Evolutionary conservation across 2,113 vertebrate genomes (phyloP).

Genomic region (Orientallactaga bullata): DNA sequence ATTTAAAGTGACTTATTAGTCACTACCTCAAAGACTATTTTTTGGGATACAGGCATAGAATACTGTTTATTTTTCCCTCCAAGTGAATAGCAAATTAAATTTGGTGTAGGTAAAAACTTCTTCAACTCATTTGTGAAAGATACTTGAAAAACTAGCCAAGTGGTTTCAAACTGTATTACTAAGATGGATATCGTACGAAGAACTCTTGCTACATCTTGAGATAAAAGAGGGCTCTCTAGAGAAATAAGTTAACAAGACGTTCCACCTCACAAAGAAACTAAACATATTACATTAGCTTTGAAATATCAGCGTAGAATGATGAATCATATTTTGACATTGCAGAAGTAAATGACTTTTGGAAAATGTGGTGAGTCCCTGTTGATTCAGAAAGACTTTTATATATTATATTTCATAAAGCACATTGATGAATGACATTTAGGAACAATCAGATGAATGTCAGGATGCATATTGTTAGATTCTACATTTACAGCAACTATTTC

Average conservation of each 20-base stretch:
- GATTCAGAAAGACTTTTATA: slow-evolving; percentile 51
- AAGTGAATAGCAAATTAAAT: background rate
- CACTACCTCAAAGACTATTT: background rate
- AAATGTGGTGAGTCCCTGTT: slow-evolving; percentile 53
- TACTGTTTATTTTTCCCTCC: background rate
- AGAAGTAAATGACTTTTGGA: slow-evolving; percentile 70
- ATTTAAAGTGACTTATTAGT: background rate
- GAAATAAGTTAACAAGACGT: slow-evolving; percentile 68
- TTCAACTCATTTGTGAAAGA: slow-evolving; percentile 46
- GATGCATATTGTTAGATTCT: slow-evolving; percentile 32
- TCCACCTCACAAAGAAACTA: slow-evolving; percentile 58
- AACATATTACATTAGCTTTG: slow-evolving; percentile 61
- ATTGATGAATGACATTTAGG: slow-evolving; percentile 46
- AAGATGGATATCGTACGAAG: background rate
- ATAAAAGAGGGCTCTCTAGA: slow-evolving; percentile 65
- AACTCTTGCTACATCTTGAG: slow-evolving; percentile 43
- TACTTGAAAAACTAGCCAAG: slow-evolving; percentile 55
- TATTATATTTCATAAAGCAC: slow-evolving; percentile 58
- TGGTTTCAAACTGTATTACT: slow-evolving; percentile 48
- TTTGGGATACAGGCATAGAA: background rate
- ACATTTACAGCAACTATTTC: background rate
- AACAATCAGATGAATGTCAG: slow-evolving; percentile 59
- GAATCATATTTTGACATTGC: slow-evolving; percentile 74
- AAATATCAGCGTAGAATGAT: slow-evolving; percentile 69
- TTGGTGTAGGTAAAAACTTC: slow-evolving; percentile 45